A percentile compares a stretch with the other conserved stretches of the same genome.
Conservation (phyloP, 2,888 invertebrate genomes). For the Petrolisthes cinctipes region DNA sequence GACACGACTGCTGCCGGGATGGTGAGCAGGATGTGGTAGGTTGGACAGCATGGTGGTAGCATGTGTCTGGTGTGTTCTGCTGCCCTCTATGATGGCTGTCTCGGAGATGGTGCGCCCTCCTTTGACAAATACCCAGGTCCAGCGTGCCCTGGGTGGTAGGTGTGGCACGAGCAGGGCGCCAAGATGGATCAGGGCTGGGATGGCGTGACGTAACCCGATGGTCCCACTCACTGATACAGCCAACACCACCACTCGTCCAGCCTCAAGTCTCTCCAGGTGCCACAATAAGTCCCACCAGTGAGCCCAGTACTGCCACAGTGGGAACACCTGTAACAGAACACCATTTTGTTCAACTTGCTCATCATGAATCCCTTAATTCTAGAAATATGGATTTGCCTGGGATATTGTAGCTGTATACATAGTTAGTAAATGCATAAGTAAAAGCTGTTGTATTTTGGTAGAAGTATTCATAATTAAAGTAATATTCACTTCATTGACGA, state of each 20-base stretch:
- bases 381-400: neutral
- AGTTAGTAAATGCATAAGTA: neutral
- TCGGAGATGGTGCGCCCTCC: constrained; percentile 63
- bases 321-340: constrained; percentile 53
- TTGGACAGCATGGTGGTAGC: neutral
- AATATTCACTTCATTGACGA: no score
- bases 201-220: constrained; percentile 32
- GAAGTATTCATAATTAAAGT: no score
- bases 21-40: neutral
- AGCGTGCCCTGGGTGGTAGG: constrained; percentile 34
- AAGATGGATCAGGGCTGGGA: constrained; percentile 5
- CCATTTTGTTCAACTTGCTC: neutral
- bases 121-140: constrained; percentile 58
- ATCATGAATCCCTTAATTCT: neutral
- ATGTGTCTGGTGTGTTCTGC: constrained; percentile 1
- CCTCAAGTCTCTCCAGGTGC: constrained; percentile 44
- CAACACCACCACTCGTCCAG: constrained; percentile 51
- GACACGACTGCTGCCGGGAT: neutral
- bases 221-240: constrained; percentile 33
- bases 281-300: constrained; percentile 55
- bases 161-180: constrained; percentile 32
- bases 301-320: constrained; percentile 46
- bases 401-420: neutral
- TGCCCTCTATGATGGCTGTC: constrained; percentile 20
- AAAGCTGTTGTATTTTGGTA: neutral